Evolutionary conservation across 2,888 invertebrate genomes (phyloP).

Genomic region (Esperia sulphurella): DNA sequence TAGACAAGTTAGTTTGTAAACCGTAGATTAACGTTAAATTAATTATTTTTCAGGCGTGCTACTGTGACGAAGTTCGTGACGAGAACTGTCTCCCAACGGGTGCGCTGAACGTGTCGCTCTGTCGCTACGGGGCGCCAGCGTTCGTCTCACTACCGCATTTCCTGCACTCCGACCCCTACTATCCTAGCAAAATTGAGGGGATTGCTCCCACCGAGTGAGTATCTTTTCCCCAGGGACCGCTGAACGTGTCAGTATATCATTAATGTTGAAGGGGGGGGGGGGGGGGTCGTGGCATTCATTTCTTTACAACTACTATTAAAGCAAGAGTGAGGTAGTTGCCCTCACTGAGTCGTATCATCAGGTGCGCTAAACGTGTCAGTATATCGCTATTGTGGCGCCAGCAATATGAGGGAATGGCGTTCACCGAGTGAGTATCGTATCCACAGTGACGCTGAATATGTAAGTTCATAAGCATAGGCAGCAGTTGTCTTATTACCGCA

Average conservation of each 20-base stretch:
- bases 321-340: too few species aligned
- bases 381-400: too few species aligned
- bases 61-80: slow-evolving; percentile 74
- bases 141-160: slow-evolving; percentile 92
- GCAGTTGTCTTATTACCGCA: too few species aligned
- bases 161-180: slow-evolving; percentile 84
- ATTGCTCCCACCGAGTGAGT: slow-evolving; percentile 80
- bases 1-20: too few species aligned
- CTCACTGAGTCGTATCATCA: too few species aligned
- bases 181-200: slow-evolving; percentile 81
- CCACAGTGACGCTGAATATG: too few species aligned
- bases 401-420: too few species aligned
- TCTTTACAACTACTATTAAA: too few species aligned
- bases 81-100: slow-evolving; percentile 76
- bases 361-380: too few species aligned
- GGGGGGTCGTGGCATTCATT: background rate
- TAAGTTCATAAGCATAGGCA: too few species aligned
- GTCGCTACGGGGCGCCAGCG: slow-evolving; percentile 89
- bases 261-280: background rate
- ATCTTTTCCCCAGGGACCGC: background rate
- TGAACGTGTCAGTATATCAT: background rate
- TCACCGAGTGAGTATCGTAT: too few species aligned
- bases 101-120: slow-evolving; percentile 85
- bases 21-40: too few species aligned
- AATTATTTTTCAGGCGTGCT: slow-evolving; percentile 77